A percentile compares a stretch with the other conserved stretches of the same genome.
Evolutionary conservation across 1,140 invertebrate genomes (phyloP).

Genomic region (Microvelia longipes): DNA sequence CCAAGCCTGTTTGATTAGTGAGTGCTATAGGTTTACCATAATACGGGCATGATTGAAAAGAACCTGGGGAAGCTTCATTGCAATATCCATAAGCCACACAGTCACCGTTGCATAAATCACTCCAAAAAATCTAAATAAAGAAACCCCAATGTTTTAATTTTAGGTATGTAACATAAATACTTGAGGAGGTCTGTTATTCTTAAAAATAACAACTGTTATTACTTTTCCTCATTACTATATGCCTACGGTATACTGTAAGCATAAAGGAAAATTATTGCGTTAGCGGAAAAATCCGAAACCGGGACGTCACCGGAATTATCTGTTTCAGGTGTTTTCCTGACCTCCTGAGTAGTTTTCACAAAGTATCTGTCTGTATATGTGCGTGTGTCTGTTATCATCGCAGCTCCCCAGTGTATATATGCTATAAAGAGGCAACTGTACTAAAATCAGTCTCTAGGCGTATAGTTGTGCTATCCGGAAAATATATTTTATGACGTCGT

Average conservation of each 20-base stretch:
- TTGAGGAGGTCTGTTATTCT: too few species aligned
- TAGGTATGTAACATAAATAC: not conserved
- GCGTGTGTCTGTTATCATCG: too few species aligned
- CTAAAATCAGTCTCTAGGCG: too few species aligned
- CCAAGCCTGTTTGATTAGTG: not conserved
- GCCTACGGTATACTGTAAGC: not conserved
- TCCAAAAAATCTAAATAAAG: not conserved
- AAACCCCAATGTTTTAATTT: too few species aligned
- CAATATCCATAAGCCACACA: constrained; percentile 7
- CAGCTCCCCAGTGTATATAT: too few species aligned
- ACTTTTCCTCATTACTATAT: not conserved
- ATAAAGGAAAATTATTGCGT: not conserved
- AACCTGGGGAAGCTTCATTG: not conserved
- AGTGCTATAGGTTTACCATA: not conserved
- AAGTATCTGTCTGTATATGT: too few species aligned
- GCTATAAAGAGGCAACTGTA: too few species aligned
- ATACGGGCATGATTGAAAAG: not conserved
- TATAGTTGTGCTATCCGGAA: too few species aligned
- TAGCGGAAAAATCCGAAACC: not conserved
- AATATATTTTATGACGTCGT: too few species aligned
- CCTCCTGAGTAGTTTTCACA: too few species aligned
- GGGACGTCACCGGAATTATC: too few species aligned
- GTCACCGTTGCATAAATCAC: not conserved
- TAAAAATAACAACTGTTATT: not conserved
- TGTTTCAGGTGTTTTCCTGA: too few species aligned